Percentiles rank a stretch among this genome's conserved stretches.
Evolutionary conservation across 1,140 invertebrate species (phyloP).

Genomic region (Gerris buenoi): DNA sequence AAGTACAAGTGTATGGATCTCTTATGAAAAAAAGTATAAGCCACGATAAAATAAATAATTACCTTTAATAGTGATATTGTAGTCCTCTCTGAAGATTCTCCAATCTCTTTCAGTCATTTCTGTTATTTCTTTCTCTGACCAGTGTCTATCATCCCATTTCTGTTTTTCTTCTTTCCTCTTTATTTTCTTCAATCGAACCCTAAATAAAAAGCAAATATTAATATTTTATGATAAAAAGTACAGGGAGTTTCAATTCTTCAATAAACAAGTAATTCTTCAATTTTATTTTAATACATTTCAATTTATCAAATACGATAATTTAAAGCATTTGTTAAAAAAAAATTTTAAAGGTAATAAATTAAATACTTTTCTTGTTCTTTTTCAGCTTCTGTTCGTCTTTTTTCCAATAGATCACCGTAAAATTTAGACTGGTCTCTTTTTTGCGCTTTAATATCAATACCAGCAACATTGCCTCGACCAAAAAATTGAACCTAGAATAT

Average conservation of each 20-base stretch:
- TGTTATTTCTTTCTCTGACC: conserved; percentile 83
- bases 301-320: neutral
- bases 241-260: neutral
- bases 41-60: neutral
- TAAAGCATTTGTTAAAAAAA: conserved; percentile 15
- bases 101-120: conserved; percentile 99
- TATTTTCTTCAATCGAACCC: conserved; percentile 78
- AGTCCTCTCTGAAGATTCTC: conserved; percentile 99
- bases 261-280: neutral
- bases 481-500: conserved; percentile 77
- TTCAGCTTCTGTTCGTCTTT: conserved; percentile 86
- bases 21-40: too few relatives aligned
- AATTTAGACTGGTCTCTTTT: conserved; percentile 96
- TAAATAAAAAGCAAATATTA: too few relatives aligned
- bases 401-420: conserved; percentile 91
- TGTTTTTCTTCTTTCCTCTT: conserved; percentile 95
- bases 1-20: too few relatives aligned
- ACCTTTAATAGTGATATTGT: conserved; percentile 98
- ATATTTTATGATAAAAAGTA: too few relatives aligned
- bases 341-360: conserved; percentile 4
- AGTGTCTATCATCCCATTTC: conserved; percentile 97
- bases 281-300: neutral
- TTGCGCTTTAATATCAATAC: conserved; percentile 92
- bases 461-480: conserved; percentile 92
- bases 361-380: conserved; percentile 88